phyloP scores from a whole-genome alignment of 2,797 vertebrate genomes.

The Menidia menidia region DNA sequence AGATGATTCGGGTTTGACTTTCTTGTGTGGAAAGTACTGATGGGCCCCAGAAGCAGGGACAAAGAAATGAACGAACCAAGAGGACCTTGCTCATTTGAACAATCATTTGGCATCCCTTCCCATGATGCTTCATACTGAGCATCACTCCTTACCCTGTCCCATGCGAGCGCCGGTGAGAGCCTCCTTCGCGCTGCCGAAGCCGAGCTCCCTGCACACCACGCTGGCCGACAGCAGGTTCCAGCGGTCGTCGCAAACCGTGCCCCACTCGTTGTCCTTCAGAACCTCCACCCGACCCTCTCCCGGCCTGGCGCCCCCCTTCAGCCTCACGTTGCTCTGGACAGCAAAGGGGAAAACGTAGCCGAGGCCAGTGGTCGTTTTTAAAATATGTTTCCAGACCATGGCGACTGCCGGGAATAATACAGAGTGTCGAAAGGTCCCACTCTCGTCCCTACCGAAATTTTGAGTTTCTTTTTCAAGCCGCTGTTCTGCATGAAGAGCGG shows the following conservation, averaged over 20 bases:
- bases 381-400: too few relatives aligned
- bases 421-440: too few relatives aligned
- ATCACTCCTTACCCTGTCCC: conserved; percentile 89
- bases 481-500: conserved; percentile 80
- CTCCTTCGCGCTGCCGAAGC: conserved; percentile 94
- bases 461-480: conserved; percentile 86
- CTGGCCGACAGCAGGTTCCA: conserved; percentile 93
- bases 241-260: conserved; percentile 93
- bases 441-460: conserved; percentile 71
- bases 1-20: too few relatives aligned
- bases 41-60: too few relatives aligned
- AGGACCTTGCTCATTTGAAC: not conserved
- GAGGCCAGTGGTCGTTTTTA: not conserved
- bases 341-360: not conserved
- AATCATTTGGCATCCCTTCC: not conserved
- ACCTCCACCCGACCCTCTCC: conserved; percentile 96
- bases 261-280: conserved; percentile 89
- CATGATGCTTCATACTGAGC: not conserved
- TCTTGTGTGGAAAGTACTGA: too few relatives aligned
- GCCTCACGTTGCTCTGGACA: conserved; percentile 84
- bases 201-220: conserved; percentile 95
- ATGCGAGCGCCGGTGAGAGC: conserved; percentile 92
- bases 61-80: not conserved
- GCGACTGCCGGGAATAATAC: too few relatives aligned
- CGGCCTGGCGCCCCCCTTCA: conserved; percentile 89